Evolutionary conservation across 2,888 invertebrate genomes (phyloP).

Genomic region (Ctenicera cuprea): DNA sequence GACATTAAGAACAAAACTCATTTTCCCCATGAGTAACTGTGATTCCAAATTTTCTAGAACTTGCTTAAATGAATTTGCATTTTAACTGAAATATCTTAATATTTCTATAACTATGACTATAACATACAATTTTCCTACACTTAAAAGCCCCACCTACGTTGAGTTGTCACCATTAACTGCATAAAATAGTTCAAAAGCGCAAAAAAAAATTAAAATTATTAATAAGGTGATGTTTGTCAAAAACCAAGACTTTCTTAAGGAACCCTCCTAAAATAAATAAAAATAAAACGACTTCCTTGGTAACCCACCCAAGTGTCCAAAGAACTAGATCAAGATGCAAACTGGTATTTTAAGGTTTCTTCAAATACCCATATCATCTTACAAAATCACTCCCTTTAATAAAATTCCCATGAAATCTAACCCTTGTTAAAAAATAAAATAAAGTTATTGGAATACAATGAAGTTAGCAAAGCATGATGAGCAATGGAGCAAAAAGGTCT

Average conservation of each 20-base stretch:
- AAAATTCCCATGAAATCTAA: constrained; percentile 60
- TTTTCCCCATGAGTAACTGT: constrained; percentile 29
- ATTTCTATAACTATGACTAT: too few species aligned
- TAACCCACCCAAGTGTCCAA: constrained; percentile 23
- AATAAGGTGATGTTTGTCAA: too few species aligned
- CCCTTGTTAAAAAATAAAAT: constrained; percentile 46
- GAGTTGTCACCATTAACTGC: too few species aligned
- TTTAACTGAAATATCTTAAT: too few species aligned
- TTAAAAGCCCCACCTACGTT: too few species aligned
- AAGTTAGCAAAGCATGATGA: constrained; percentile 34
- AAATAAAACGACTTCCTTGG: neutral
- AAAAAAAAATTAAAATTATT: too few species aligned
- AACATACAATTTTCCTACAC: too few species aligned
- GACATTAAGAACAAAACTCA: constrained; percentile 8
- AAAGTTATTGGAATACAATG: constrained; percentile 30
- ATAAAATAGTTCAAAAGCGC: too few species aligned
- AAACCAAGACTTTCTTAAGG: too few species aligned
- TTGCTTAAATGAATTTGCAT: neutral
- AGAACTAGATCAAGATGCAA: constrained; percentile 48
- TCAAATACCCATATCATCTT: constrained; percentile 54
- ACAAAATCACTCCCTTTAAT: constrained; percentile 58
- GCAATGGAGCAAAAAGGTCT: constrained; percentile 17
- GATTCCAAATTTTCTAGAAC: constrained; percentile 18
- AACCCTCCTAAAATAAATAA: neutral
- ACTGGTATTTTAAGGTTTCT: constrained; percentile 58